A percentile compares a stretch with the other conserved stretches of the same genome.
Conservation (phyloP, 2,113 vertebrate species). For the Passer montanus region DNA sequence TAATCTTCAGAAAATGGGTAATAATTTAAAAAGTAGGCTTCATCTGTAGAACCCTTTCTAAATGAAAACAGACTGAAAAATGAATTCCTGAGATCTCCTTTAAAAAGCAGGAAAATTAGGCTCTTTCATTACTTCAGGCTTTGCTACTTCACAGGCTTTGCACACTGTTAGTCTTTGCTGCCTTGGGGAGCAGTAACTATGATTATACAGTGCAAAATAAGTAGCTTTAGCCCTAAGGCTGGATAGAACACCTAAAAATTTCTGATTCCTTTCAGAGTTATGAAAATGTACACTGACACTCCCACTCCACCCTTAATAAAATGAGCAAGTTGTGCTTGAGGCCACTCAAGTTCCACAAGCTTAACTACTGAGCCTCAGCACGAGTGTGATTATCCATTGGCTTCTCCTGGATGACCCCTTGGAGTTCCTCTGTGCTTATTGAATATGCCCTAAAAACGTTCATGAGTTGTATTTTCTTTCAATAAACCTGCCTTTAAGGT, state of each 20-base stretch:
- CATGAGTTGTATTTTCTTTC: background rate
- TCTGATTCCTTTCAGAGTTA: slow-evolving; percentile 30
- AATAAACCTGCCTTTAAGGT: background rate
- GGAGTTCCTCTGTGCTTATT: background rate
- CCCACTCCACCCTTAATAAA: background rate
- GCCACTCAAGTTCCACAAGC: background rate
- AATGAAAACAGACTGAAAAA: slow-evolving; percentile 25
- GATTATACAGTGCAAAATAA: background rate
- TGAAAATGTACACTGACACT: slow-evolving; percentile 17
- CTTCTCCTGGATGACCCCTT: background rate
- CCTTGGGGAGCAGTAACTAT: background rate
- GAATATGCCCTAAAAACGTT: background rate
- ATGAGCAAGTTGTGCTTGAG: background rate
- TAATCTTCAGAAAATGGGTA: slow-evolving; percentile 15
- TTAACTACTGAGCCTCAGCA: background rate
- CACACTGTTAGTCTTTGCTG: background rate
- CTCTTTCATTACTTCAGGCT: background rate
- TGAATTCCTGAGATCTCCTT: background rate
- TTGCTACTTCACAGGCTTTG: slow-evolving; percentile 42
- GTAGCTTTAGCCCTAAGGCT: background rate
- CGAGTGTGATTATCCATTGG: background rate
- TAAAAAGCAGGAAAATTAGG: background rate
- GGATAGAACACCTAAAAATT: background rate
- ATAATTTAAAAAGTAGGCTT: background rate
- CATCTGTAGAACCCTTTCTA: background rate